Conservation (phyloP, 2,113 vertebrate species). For the Syngnathus scovelli region DNA sequence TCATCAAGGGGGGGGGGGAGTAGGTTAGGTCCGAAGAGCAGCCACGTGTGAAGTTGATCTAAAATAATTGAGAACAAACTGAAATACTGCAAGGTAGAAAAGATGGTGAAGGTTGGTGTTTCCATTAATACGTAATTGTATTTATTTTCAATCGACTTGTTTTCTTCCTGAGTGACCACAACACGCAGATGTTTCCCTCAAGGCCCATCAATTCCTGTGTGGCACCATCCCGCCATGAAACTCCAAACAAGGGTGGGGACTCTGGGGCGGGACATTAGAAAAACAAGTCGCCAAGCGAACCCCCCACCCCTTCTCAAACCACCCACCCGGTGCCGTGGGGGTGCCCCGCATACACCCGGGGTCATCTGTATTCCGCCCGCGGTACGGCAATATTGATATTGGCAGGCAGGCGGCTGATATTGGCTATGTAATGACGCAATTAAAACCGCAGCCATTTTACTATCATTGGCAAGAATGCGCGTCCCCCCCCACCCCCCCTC, state of each 20-base stretch:
- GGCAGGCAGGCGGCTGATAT: slow-evolving; percentile 76
- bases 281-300: slow-evolving; percentile 69
- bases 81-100: neutral
- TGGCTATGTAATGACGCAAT: slow-evolving; percentile 79
- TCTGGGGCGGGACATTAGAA: slow-evolving; percentile 72
- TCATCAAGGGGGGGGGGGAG: slow-evolving; percentile 45
- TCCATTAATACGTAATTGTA: neutral
- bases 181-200: slow-evolving; percentile 62
- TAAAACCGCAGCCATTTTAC: slow-evolving; percentile 78
- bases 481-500: neutral
- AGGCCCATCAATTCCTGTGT: slow-evolving; percentile 73
- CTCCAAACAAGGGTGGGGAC: slow-evolving; percentile 76
- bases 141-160: neutral
- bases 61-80: neutral
- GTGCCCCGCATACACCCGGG: slow-evolving; percentile 71
- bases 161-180: neutral
- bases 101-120: neutral
- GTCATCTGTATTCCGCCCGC: slow-evolving; percentile 78
- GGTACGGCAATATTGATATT: slow-evolving; percentile 79
- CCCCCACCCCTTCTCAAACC: slow-evolving; percentile 65
- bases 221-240: slow-evolving; percentile 70
- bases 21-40: slow-evolving; percentile 42
- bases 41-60: slow-evolving; percentile 26
- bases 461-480: slow-evolving; percentile 72
- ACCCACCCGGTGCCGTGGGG: slow-evolving; percentile 55